Conservation (phyloP, 1,140 invertebrate species). For the Leucophenga varia region DNA sequence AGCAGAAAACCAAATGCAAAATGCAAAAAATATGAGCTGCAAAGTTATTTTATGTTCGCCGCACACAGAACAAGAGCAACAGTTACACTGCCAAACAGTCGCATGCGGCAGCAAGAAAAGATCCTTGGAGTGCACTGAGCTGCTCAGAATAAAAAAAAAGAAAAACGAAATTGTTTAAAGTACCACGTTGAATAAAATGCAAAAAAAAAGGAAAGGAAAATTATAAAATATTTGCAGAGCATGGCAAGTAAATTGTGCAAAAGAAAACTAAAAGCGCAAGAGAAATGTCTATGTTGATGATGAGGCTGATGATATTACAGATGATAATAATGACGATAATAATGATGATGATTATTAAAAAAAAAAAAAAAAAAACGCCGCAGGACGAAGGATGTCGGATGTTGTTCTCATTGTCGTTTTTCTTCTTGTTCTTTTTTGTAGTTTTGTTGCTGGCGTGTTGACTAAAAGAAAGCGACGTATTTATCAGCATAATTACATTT, state of each 20-base stretch:
- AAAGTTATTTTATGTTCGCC: slow-evolving; percentile 6
- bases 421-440: slow-evolving; percentile 21
- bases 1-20: slow-evolving; percentile 21
- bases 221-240: slow-evolving; percentile 47
- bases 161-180: too few relatives aligned
- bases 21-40: slow-evolving; percentile 17
- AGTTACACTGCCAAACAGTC: slow-evolving; percentile 12
- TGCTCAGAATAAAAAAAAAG: too few relatives aligned
- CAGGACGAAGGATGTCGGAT: background rate
- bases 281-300: slow-evolving; percentile 9
- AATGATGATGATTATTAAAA: too few relatives aligned
- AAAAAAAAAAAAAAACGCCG: slow-evolving; percentile 25
- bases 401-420: slow-evolving; percentile 6
- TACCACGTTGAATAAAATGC: too few relatives aligned
- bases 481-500: slow-evolving; percentile 57
- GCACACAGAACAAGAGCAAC: slow-evolving; percentile 40
- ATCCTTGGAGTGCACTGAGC: too few relatives aligned
- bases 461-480: slow-evolving; percentile 46
- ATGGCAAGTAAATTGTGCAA: slow-evolving; percentile 41
- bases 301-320: background rate
- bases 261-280: slow-evolving; percentile 34
- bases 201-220: slow-evolving; percentile 34
- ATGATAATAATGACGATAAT: background rate
- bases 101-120: too few relatives aligned
- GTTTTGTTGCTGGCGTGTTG: slow-evolving; percentile 41